These are phyloP conservation scores for Drosophila asahinai DNA, from an alignment of 1,140 invertebrate genomes.

Conservation along the genomic window DNA sequence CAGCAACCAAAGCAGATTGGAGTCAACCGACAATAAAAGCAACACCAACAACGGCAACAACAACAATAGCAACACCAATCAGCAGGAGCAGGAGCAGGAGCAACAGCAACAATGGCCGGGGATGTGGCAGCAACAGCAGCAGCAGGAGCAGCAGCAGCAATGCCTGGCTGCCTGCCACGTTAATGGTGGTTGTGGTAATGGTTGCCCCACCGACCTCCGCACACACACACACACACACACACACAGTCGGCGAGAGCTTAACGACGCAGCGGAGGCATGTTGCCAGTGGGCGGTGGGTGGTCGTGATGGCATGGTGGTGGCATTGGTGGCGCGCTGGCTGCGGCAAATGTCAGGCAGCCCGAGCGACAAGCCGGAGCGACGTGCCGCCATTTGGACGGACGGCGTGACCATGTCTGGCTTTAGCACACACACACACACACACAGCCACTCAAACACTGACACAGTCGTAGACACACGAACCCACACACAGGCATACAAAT, in stretches of 20 bases:
- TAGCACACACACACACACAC: constrained; percentile 73
- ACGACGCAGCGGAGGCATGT: constrained; percentile 47
- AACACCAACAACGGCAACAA: constrained; percentile 51
- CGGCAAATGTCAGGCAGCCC: constrained; percentile 80
- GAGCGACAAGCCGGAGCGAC: constrained; percentile 67
- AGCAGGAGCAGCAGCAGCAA: constrained; percentile 66
- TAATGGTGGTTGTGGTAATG: constrained; percentile 83
- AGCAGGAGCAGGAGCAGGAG: constrained; percentile 46
- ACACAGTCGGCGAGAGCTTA: constrained; percentile 46
- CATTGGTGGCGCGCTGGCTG: constrained; percentile 75
- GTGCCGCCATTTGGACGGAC: constrained; percentile 73
- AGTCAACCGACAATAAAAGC: constrained; percentile 84
- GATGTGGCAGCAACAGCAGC: constrained; percentile 35
- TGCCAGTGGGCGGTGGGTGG: constrained; percentile 61
- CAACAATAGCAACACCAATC: constrained; percentile 37
- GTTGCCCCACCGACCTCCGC: constrained; percentile 69
- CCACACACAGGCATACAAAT: constrained; percentile 72
- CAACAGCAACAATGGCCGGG: constrained; percentile 54
- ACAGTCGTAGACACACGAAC: constrained; percentile 41
- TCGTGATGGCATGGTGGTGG: constrained; percentile 25
- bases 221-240: constrained; percentile 36
- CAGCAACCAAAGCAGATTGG: constrained; percentile 83
- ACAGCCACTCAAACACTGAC: constrained; percentile 44
- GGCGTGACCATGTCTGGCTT: constrained; percentile 83
- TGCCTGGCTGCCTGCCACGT: constrained; percentile 75